These are phyloP conservation scores for Anthonomus grandis DNA, from an alignment of 1,140 invertebrate genomes.

Conservation along the genomic window DNA sequence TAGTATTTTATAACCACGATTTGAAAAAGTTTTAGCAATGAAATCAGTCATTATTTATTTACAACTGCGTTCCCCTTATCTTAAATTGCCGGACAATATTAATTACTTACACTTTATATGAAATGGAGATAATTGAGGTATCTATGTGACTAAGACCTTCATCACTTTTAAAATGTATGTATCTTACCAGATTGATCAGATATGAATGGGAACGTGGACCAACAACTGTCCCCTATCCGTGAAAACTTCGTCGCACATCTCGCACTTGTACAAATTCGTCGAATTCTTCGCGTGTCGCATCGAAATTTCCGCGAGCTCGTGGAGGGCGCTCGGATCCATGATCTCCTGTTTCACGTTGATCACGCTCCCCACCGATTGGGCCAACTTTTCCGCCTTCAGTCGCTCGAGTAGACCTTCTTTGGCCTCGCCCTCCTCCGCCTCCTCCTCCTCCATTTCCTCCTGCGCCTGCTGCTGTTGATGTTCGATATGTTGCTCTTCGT, in stretches of 20 bases:
- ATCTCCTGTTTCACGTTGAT: conserved; percentile 48
- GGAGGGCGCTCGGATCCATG: conserved; percentile 53
- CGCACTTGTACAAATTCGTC: conserved; percentile 60
- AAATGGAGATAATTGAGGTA: no score
- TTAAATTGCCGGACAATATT: no score
- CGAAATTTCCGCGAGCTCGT: conserved; percentile 50
- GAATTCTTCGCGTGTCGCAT: conserved; percentile 44
- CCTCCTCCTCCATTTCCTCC: background rate
- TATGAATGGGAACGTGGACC: conserved; percentile 75
- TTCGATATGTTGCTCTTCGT: background rate
- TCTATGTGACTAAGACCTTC: no score
- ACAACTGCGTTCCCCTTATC: no score
- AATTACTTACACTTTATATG: no score
- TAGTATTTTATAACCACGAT: no score
- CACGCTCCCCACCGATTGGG: background rate
- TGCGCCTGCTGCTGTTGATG: conserved; percentile 7
- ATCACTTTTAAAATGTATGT: no score
- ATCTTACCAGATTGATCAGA: conserved; percentile 58
- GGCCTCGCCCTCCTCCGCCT: background rate
- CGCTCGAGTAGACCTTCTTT: background rate
- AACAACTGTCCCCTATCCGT: conserved; percentile 66
- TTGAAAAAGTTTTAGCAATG: no score
- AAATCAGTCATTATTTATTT: no score
- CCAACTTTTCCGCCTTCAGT: background rate
- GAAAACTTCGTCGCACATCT: conserved; percentile 77